Evolutionary conservation across 1,140 invertebrate genomes (phyloP), one percentile per base, ranked within the genome.

Genomic region (Orussus abietinus): DNA sequence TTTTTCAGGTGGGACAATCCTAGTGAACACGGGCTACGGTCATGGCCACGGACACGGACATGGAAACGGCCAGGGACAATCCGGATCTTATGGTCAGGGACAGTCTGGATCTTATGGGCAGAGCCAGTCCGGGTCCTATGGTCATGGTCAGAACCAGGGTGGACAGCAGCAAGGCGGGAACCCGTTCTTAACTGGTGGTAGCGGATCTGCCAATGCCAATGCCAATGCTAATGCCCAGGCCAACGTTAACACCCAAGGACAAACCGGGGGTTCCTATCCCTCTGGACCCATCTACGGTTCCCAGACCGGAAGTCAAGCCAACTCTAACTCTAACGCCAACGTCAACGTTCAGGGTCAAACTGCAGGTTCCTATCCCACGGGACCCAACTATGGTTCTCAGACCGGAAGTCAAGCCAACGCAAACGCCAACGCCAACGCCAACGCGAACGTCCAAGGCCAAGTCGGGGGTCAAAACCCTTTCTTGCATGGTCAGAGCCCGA

Each of bases 341-440:
- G 54, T 45, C 4, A 42, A 57, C 6, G 45, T 25, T 25, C 6
- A 25, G n/a, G n/a, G n/a, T n/a, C n/a, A n/a, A n/a, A n/a, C n/a
- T n/a, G n/a, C n/a, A n/a, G n/a, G n/a, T n/a, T n/a, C 48, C 1
- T 31, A 36, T 7, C 12, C 15, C 22, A 11, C 5, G 19, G 5
- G 14, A 21, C 10, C 33, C 38, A 11, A 31, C 31, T 20, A 14
- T 5, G 22, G 9, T 19, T 9, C 5, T 10, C 15, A 31, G 22
- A 4, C n/a, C 38, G n/a, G 11, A 19, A 14, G 10, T 35, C 14
- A 34, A 1, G 30, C 45, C 2, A 41, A 51, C 18, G 42, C 41
- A 19, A 14, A 18, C 3, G 45, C 39, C 5, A 5, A 21, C 22
- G 32, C 38, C 2, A 30, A 31, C 18, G 44, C 47, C 15, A 47